A percentile compares a stretch with the other conserved stretches of the same genome.
Evolutionary conservation across 2,888 invertebrate genomes (phyloP).

Genomic region (Pachydiplax longipennis): DNA sequence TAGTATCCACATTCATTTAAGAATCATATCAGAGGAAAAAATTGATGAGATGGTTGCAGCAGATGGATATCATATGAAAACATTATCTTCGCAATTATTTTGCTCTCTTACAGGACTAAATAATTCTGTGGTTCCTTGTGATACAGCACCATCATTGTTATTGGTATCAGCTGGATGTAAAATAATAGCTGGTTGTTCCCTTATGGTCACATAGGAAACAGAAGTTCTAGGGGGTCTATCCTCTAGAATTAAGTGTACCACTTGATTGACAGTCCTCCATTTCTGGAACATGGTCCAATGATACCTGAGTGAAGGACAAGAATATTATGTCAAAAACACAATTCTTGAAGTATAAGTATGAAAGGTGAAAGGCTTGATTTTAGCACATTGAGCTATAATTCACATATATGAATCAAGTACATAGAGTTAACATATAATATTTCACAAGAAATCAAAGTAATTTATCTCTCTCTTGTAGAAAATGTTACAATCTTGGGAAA

Average conservation of each 20-base stretch:
- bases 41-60: neutral
- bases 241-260: constrained; percentile 51
- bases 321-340: neutral
- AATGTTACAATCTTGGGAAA: no score
- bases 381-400: no score
- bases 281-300: constrained; percentile 56
- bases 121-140: neutral
- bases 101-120: neutral
- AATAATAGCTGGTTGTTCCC: neutral
- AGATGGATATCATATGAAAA: constrained; percentile 4
- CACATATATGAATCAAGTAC: no score
- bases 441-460: no score
- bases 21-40: neutral
- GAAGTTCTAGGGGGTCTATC: constrained; percentile 12
- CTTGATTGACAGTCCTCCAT: constrained; percentile 56
- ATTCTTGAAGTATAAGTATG: no score
- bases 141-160: constrained; percentile 5
- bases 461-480: no score
- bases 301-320: constrained; percentile 52
- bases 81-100: constrained; percentile 4
- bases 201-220: neutral
- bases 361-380: no score
- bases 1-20: neutral
- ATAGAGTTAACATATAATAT: no score
- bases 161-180: constrained; percentile 9